Conservation (phyloP, 2,888 invertebrate genomes). For the Chironomus riparius region DNA sequence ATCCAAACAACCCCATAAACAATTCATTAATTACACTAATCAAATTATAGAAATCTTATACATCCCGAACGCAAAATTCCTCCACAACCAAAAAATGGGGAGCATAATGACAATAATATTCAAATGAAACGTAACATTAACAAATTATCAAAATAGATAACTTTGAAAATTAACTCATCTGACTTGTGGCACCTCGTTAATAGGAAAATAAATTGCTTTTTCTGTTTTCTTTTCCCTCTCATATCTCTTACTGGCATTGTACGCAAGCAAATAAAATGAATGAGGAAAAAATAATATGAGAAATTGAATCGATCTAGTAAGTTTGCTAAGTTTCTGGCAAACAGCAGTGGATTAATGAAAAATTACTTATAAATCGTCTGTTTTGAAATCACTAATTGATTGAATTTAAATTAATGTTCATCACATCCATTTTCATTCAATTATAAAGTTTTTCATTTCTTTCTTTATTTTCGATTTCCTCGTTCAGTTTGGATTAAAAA, state of each 20-base stretch:
- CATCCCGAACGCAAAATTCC: no score
- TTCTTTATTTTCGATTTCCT: no score
- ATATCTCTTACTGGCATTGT: neutral
- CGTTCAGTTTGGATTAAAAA: no score
- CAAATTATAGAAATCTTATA: no score
- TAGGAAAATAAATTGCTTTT: neutral
- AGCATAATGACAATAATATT: no score
- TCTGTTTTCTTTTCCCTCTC: neutral
- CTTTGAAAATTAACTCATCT: neutral
- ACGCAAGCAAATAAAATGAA: no score
- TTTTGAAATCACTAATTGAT: constrained; percentile 25
- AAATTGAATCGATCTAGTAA: no score
- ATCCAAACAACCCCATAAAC: no score
- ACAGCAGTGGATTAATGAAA: neutral
- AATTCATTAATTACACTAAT: no score
- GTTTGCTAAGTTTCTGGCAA: neutral
- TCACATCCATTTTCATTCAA: constrained; percentile 1
- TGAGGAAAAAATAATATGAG: no score
- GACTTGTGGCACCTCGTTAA: neutral
- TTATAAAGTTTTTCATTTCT: neutral
- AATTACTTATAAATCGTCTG: constrained; percentile 14
- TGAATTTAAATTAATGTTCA: constrained; percentile 9
- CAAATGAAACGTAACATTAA: neutral
- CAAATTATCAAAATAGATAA: neutral
- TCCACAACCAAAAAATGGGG: no score